These are phyloP conservation scores for Chelon auratus DNA, from an alignment of 2,797 vertebrate genomes.

Conservation along the genomic window DNA sequence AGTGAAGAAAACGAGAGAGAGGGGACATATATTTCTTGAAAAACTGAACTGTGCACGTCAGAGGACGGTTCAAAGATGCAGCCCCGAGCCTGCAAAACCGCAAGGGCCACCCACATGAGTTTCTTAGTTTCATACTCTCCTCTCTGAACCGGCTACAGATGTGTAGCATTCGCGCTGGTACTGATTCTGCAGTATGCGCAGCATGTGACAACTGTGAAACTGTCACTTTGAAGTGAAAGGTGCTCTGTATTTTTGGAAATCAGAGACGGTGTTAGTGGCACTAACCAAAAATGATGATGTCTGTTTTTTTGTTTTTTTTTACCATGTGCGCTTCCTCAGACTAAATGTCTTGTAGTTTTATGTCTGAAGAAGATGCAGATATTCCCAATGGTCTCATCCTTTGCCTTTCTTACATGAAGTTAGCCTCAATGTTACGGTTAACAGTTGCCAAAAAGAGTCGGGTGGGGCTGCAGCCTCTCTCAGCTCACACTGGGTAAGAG, in stretches of 20 bases:
- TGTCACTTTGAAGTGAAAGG: neutral
- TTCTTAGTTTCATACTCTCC: constrained; percentile 17
- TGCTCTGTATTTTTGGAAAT: neutral
- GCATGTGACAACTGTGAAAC: constrained; percentile 26
- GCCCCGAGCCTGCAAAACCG: constrained; percentile 45
- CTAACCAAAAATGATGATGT: neutral
- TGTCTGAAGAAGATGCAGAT: too few relatives aligned
- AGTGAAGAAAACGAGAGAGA: constrained; percentile 2
- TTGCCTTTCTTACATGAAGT: too few relatives aligned
- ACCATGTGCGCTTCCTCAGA: too few relatives aligned
- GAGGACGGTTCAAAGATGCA: constrained; percentile 23
- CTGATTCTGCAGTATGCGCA: constrained; percentile 31
- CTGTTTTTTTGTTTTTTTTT: neutral
- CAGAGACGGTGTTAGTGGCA: neutral
- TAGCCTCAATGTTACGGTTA: too few relatives aligned
- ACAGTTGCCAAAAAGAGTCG: too few relatives aligned
- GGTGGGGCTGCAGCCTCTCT: too few relatives aligned
- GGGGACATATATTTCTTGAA: constrained; percentile 10
- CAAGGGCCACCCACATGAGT: constrained; percentile 52
- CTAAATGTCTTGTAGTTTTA: too few relatives aligned
- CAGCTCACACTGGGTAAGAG: too few relatives aligned
- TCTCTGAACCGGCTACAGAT: constrained; percentile 24
- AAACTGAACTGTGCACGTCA: neutral
- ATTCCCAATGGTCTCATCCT: too few relatives aligned
- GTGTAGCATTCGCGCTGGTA: neutral